Conservation (phyloP, 2,888 invertebrate genomes). For the Sacculina carcini region DNA sequence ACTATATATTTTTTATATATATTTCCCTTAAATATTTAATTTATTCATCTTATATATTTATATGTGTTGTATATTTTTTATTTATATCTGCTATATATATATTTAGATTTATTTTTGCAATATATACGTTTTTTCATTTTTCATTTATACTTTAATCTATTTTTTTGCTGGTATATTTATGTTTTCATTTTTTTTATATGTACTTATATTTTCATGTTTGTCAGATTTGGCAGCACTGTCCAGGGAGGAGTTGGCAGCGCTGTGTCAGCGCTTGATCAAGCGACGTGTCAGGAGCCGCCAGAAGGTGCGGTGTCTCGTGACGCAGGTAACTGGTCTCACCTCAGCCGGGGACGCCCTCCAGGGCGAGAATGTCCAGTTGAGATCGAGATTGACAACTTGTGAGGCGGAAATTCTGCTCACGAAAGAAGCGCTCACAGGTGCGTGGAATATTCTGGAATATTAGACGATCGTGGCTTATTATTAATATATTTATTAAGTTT, state of each 20-base stretch:
- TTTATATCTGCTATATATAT: neutral
- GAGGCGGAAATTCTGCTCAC: conserved; percentile 50
- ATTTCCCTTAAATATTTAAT: neutral
- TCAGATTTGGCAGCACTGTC: neutral
- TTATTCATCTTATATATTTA: neutral
- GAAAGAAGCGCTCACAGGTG: conserved; percentile 42
- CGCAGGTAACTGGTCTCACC: conserved; percentile 26
- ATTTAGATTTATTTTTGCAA: neutral
- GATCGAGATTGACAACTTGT: conserved; percentile 36
- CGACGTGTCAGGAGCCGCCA: conserved; percentile 10
- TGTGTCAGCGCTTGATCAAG: conserved; percentile 10
- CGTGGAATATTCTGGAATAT: conserved; percentile 7
- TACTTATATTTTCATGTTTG: neutral
- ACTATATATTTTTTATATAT: neutral
- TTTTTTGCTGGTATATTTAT: neutral
- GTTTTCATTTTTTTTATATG: neutral
- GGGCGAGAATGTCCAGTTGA: conserved; percentile 39
- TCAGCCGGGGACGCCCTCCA: conserved; percentile 50
- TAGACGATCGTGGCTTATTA: neutral
- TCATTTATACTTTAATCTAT: neutral
- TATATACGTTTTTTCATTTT: neutral
- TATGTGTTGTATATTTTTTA: neutral
- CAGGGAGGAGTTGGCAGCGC: neutral
- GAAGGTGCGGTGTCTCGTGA: conserved; percentile 20
- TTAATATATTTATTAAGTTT: neutral